phyloP scores from a whole-genome alignment of 2,797 vertebrate species.

The Carduelis carduelis region DNA sequence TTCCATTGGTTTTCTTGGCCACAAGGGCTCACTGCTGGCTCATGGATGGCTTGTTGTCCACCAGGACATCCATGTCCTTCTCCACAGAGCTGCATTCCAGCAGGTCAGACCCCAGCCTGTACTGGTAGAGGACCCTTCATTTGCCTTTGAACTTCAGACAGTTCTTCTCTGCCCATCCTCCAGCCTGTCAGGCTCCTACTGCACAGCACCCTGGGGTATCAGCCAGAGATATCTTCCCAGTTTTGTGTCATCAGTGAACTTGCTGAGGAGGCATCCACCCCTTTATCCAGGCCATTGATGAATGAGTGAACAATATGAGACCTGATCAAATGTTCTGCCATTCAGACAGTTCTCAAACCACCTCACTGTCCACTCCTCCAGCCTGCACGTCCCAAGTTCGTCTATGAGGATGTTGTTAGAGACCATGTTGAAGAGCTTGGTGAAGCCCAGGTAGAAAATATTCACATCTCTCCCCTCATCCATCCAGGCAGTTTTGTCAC shows the following conservation, averaged over 20 bases:
- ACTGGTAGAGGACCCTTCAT: background rate
- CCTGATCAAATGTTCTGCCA: background rate
- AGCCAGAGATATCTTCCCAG: background rate
- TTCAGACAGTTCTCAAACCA: background rate
- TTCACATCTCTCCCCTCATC: background rate
- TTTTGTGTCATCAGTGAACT: background rate
- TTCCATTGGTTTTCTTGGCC: background rate
- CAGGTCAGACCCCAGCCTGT: background rate
- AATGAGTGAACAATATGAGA: background rate
- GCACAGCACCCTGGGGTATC: background rate
- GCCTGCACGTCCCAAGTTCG: background rate
- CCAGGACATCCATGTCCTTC: accelerated
- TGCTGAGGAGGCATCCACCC: background rate
- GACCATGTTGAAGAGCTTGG: accelerated
- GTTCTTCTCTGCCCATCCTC: background rate
- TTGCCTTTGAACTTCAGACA: background rate
- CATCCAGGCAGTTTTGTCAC: background rate
- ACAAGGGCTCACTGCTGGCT: background rate
- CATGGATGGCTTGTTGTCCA: background rate
- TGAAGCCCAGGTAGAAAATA: background rate
- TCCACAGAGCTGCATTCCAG: background rate
- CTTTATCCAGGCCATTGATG: background rate
- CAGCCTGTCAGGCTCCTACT: background rate
- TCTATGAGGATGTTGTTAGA: background rate
- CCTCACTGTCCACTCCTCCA: background rate